Conservation (phyloP, 2,888 invertebrate species). For the Gymnosoma rotundatum region DNA sequence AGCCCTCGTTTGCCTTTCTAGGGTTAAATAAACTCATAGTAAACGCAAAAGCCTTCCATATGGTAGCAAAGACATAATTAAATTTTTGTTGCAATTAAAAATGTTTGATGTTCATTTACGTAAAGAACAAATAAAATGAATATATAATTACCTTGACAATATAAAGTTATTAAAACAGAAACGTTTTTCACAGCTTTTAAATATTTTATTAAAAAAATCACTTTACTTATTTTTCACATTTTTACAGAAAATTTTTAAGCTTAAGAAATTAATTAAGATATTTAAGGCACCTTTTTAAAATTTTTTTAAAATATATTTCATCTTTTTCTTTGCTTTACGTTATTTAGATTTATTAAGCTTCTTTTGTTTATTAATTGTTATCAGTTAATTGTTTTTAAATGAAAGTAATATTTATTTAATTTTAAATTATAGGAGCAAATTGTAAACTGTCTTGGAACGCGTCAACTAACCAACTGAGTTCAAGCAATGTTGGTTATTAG, state of each 20-base stretch:
- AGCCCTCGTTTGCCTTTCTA: too few relatives aligned
- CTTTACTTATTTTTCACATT: too few relatives aligned
- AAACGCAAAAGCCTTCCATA: slow-evolving; percentile 43
- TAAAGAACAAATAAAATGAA: neutral
- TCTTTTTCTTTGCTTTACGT: too few relatives aligned
- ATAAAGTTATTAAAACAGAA: neutral
- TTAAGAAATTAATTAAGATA: too few relatives aligned
- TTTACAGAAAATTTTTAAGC: too few relatives aligned
- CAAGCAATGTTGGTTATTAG: slow-evolving; percentile 63
- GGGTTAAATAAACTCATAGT: neutral
- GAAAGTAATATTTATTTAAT: slow-evolving; percentile 52
- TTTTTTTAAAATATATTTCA: too few relatives aligned
- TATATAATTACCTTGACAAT: slow-evolving; percentile 40
- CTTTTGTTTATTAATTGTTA: slow-evolving; percentile 35
- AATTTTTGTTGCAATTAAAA: neutral
- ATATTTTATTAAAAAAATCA: neutral
- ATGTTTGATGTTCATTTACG: too few relatives aligned
- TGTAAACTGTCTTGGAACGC: slow-evolving; percentile 82
- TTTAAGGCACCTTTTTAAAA: too few relatives aligned
- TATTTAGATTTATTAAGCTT: neutral
- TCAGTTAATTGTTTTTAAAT: slow-evolving; percentile 1
- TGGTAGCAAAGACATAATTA: slow-evolving; percentile 16
- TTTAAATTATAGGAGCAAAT: slow-evolving; percentile 69
- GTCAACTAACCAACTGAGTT: slow-evolving; percentile 82
- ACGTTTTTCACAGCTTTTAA: neutral